Base-by-base conservation (phyloP, 2,888 invertebrate species). In the Melanophora roralis region DNA sequence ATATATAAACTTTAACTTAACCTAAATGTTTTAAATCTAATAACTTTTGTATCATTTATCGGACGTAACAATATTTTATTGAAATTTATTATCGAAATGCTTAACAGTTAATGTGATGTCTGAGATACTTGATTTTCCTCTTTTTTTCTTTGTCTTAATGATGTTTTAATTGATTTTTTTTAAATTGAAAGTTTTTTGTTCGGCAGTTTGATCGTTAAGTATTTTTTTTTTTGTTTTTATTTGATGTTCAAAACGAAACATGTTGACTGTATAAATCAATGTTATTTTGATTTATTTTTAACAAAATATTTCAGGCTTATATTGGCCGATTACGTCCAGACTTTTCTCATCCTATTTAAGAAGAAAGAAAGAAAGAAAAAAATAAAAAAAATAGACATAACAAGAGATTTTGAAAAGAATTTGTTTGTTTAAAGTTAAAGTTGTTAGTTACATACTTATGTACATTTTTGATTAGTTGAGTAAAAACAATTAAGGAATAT, bases 231-330 rank as follows among this genome's bases (percentile, higher is more conserved):
- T 68, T 69, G 57, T 71, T 51, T 67, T 78, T 69, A 38, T 81
- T 78, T 67, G 45, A 59, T 76, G n/a, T 78, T 65, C 51, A 67
- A 79, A 82, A 77, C 64, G 43, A 59, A 49, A 68, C 55, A 68
- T 76, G 67, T 60, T 77, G 75, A 78, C 74, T 73, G 40, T 74
- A 27, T 53, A 55, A 83, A 79, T 64, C 57, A 64, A 80, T 62
- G 64, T 79, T 51, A 71, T 77, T 34, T 67, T 78, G 47, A 53
- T 60, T 72, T 71, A 65, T 55, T 74, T 82, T 91, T 92, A 94
- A 92, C 94, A 94, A 93, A 94, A 94, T 92, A 94, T 94, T 93
- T 94, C 94, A 90, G 94, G 93, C 91, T 94, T 94, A 92, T 93
- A 94, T 91, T 94, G 94, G 90, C 94, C 94, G 92, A 94, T 93